These are phyloP conservation scores for Akabosia matsudoensis DNA, from an alignment of 1,140 invertebrate genomes.

Conservation along the genomic window DNA sequence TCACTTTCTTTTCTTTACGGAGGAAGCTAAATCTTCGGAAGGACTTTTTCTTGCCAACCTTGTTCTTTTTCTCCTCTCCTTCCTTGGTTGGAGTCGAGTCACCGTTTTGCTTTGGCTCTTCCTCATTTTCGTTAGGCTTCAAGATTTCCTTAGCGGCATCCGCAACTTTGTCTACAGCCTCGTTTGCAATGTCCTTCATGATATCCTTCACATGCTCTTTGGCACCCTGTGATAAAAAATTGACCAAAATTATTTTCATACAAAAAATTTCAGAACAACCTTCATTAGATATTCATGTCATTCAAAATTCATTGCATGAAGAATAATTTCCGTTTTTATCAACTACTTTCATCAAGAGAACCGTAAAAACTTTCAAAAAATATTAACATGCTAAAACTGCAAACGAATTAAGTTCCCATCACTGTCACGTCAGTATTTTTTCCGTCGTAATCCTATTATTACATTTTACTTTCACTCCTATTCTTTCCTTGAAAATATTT, in stretches of 20 bases:
- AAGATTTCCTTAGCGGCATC: slow-evolving; percentile 35
- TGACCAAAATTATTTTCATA: not conserved
- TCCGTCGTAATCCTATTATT: not conserved
- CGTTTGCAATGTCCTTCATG: slow-evolving; percentile 36
- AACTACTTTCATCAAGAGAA: not conserved
- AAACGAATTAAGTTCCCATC: not conserved
- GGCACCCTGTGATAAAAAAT: slow-evolving; percentile 31
- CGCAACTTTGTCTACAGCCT: slow-evolving; percentile 25
- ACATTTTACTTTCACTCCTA: not conserved
- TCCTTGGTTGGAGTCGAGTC: slow-evolving; percentile 43
- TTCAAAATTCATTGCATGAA: too few relatives aligned
- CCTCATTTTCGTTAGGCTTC: slow-evolving; percentile 34
- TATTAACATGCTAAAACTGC: not conserved
- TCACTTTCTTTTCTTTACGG: slow-evolving; percentile 48
- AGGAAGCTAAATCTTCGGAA: slow-evolving; percentile 49
- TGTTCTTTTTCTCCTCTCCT: slow-evolving; percentile 43
- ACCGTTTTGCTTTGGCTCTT: slow-evolving; percentile 32
- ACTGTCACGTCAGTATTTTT: not conserved
- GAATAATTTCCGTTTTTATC: not conserved
- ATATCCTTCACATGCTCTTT: slow-evolving; percentile 44
- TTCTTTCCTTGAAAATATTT: too few relatives aligned
- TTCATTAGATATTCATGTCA: too few relatives aligned
- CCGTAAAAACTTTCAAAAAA: not conserved
- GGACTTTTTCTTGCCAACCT: slow-evolving; percentile 48
- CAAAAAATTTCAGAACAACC: too few relatives aligned